Conservation (phyloP, 2,113 vertebrate species). For the Engystomops pustulosus region DNA sequence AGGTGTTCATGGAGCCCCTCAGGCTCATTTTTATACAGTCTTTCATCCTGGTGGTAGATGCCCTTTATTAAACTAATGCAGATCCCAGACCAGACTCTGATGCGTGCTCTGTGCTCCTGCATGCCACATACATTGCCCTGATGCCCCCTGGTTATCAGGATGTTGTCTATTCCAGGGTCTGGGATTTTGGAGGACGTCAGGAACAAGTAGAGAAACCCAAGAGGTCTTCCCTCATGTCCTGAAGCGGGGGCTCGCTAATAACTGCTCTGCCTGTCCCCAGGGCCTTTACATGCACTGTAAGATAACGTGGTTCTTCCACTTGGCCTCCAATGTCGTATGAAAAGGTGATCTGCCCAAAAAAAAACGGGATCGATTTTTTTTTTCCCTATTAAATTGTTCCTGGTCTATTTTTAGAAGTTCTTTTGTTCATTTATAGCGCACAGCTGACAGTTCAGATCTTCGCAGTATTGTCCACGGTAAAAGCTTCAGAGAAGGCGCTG, state of each 20-base stretch:
- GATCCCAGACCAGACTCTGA: not conserved
- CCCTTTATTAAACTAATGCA: not conserved
- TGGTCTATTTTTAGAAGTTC: not conserved
- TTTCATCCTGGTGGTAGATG: too few relatives aligned
- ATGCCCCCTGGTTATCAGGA: too few relatives aligned
- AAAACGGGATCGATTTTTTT: not conserved
- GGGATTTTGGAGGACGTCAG: too few relatives aligned
- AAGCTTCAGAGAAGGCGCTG: not conserved
- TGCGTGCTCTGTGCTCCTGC: too few relatives aligned
- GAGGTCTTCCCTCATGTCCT: too few relatives aligned
- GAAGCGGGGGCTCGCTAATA: too few relatives aligned
- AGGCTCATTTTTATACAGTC: too few relatives aligned
- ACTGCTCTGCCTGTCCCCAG: too few relatives aligned
- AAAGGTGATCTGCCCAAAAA: not conserved
- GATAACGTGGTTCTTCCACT: not conserved
- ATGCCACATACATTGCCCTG: too few relatives aligned
- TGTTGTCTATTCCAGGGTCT: too few relatives aligned
- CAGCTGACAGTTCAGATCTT: conserved; percentile 19
- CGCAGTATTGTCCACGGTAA: not conserved
- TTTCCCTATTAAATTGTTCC: not conserved
- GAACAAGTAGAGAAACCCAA: too few relatives aligned
- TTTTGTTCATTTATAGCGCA: conserved; percentile 4
- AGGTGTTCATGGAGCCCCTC: too few relatives aligned
- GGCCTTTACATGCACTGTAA: not conserved
- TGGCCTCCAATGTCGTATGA: not conserved